These are phyloP conservation scores for Aelia acuminata DNA, from an alignment of 2,888 invertebrate genomes.

Conservation along the genomic window DNA sequence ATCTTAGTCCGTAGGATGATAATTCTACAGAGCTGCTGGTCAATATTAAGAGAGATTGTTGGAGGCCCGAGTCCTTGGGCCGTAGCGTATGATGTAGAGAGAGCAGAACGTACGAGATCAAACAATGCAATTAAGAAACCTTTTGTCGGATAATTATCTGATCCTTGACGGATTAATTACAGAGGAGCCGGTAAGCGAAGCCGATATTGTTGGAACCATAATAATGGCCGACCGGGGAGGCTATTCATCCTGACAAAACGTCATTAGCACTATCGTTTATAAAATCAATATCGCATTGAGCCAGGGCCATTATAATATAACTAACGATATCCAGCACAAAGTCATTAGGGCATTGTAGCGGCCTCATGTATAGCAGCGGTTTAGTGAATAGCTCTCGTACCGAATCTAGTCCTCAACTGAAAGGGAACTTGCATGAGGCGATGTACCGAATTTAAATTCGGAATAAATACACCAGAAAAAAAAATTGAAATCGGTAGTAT, in stretches of 20 bases:
- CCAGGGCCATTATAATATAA: not conserved
- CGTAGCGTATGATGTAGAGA: not conserved
- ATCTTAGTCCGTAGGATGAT: not conserved
- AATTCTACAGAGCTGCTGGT: not conserved
- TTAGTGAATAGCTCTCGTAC: not conserved
- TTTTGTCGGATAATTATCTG: conserved; percentile 18
- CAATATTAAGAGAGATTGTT: not conserved
- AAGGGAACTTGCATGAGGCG: not conserved
- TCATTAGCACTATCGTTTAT: conserved; percentile 21
- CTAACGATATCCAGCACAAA: not conserved
- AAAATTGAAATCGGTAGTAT: too few species aligned
- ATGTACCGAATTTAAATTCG: not conserved
- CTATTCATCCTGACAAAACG: not conserved
- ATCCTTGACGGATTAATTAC: conserved; percentile 26
- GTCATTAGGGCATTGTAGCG: not conserved
- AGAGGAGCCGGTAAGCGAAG: not conserved
- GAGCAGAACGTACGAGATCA: not conserved
- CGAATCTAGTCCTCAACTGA: not conserved
- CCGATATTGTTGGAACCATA: not conserved
- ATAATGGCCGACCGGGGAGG: not conserved
- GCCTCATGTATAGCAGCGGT: not conserved
- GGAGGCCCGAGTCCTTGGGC: not conserved
- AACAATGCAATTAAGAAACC: conserved; percentile 32
- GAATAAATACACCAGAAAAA: not conserved
- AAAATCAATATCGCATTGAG: not conserved